Conservation (phyloP, 2,797 vertebrate species). For the Mustela erminea region DNA sequence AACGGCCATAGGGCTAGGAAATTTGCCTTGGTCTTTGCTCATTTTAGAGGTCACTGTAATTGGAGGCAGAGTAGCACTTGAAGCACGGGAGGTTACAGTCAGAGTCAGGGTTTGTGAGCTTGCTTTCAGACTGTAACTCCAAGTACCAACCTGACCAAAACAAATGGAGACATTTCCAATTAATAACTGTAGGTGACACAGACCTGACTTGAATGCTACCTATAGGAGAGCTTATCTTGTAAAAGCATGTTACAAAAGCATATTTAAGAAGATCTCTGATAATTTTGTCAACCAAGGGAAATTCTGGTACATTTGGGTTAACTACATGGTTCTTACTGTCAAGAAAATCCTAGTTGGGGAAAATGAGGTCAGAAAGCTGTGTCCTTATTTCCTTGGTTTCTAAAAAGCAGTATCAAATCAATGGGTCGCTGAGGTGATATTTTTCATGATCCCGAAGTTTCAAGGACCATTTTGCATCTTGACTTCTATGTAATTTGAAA, state of each 20-base stretch:
- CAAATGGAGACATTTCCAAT: conserved; percentile 46
- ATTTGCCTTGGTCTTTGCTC: conserved; percentile 74
- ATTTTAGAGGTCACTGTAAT: conserved; percentile 82
- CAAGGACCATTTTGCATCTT: neutral
- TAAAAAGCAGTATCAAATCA: neutral
- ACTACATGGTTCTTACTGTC: neutral
- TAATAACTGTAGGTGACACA: neutral
- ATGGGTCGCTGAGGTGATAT: neutral
- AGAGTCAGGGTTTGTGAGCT: conserved; percentile 86
- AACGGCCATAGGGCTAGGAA: conserved; percentile 83
- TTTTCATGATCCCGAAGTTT: neutral
- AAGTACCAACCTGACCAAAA: conserved; percentile 85
- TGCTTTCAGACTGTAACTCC: conserved; percentile 81
- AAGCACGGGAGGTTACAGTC: conserved; percentile 86
- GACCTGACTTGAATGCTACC: neutral
- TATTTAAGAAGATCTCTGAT: neutral
- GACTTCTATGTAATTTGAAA: neutral
- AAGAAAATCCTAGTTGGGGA: neutral
- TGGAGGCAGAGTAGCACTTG: conserved; percentile 81
- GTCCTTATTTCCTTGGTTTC: neutral
- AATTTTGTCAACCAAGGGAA: neutral
- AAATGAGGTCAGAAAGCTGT: neutral
- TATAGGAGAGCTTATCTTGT: neutral
- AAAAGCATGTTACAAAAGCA: neutral
- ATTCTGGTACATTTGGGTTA: neutral